Evolutionary conservation across 2,797 vertebrate species (phyloP).

Genomic region (Naso thynnoides): DNA sequence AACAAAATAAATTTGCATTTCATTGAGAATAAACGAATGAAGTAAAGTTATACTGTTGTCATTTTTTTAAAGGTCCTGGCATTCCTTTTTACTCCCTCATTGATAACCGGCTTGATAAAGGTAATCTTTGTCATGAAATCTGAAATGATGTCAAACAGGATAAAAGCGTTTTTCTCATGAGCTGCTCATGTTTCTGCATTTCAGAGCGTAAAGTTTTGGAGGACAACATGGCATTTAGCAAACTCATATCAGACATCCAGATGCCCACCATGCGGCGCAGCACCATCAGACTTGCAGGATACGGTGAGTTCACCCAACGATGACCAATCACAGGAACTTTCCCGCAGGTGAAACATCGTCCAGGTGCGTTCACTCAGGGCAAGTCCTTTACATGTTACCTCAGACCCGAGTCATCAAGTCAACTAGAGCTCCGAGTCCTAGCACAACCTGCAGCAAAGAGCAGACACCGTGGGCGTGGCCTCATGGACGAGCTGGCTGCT

Average conservation of each 20-base stretch:
- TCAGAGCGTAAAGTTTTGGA: constrained; percentile 87
- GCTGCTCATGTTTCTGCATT: neutral
- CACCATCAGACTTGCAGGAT: constrained; percentile 76
- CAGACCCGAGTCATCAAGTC: no score
- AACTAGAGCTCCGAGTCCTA: no score
- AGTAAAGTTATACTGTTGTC: neutral
- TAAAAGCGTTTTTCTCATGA: neutral
- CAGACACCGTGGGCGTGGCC: no score
- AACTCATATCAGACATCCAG: constrained; percentile 81
- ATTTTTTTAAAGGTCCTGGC: constrained; percentile 87
- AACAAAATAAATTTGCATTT: neutral
- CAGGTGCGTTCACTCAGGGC: no score
- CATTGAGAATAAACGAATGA: neutral
- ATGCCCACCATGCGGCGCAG: constrained; percentile 86
- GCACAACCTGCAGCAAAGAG: no score
- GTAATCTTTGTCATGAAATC: constrained; percentile 38
- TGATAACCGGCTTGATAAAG: constrained; percentile 49
- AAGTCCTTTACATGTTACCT: no score
- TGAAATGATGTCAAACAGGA: neutral
- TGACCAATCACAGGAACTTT: no score
- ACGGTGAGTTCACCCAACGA: constrained; percentile 79
- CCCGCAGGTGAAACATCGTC: no score
- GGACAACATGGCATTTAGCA: constrained; percentile 85
- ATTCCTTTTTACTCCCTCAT: constrained; percentile 81
- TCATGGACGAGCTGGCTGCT: no score